Percentiles rank a stretch among this genome's conserved stretches.
phyloP scores from a whole-genome alignment of 2,888 invertebrate genomes.

The Candidula unifasciata region DNA sequence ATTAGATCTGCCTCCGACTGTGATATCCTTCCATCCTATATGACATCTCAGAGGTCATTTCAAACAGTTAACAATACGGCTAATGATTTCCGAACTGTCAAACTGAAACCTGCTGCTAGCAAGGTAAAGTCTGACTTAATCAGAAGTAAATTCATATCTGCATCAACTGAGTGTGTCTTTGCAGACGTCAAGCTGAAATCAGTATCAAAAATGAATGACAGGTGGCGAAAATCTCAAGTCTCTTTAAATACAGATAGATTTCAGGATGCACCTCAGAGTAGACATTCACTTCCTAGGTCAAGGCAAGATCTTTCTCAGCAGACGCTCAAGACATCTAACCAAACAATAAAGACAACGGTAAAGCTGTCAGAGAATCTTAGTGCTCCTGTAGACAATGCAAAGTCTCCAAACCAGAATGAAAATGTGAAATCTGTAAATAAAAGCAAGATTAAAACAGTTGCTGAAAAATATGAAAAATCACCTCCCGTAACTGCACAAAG shows the following conservation, averaged over 20 bases:
- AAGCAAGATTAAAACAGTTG: neutral
- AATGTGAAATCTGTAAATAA: neutral
- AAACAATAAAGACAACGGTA: neutral
- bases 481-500: neutral
- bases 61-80: neutral
- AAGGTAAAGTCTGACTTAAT: neutral
- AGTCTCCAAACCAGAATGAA: neutral
- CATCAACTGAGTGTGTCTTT: constrained; percentile 45
- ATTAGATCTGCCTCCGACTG: neutral
- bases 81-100: constrained; percentile 15
- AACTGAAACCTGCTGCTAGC: constrained; percentile 14
- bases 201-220: constrained; percentile 22
- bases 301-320: neutral
- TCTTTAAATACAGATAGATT: neutral
- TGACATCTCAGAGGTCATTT: neutral
- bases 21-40: neutral
- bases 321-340: neutral
- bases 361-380: neutral
- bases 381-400: neutral
- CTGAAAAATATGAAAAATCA: neutral
- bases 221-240: constrained; percentile 22
- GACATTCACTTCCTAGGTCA: neutral
- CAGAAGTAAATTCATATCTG: constrained; percentile 32
- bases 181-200: constrained; percentile 43
- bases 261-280: constrained; percentile 26